A percentile compares a stretch with the other conserved stretches of the same genome.
Evolutionary conservation across 2,113 vertebrate genomes (phyloP).

Genomic region (human (Homo sapiens)): GRCh38 chr2:42001001-42001500

Average conservation of each 20-base stretch:
- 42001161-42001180: neutral
- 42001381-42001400: conserved; percentile 45
- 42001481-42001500: conserved; percentile 79
- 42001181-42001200: neutral
- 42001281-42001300: neutral
- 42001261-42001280: neutral
- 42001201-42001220: neutral
- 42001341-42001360: conserved; percentile 47
- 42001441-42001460: conserved; percentile 72
- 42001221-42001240: neutral
- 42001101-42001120: neutral
- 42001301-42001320: neutral
- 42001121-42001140: neutral
- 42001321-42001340: neutral
- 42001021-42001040: neutral
- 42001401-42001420: conserved; percentile 71
- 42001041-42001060: neutral
- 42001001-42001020: neutral
- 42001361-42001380: neutral
- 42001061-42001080: neutral
- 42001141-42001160: neutral
- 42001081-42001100: neutral
- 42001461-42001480: conserved; percentile 82
- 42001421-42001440: conserved; percentile 82
- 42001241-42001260: conserved; percentile 7